These are phyloP conservation scores for Xylota sylvarum DNA, from an alignment of 2,888 invertebrate genomes.

Conservation along the genomic window DNA sequence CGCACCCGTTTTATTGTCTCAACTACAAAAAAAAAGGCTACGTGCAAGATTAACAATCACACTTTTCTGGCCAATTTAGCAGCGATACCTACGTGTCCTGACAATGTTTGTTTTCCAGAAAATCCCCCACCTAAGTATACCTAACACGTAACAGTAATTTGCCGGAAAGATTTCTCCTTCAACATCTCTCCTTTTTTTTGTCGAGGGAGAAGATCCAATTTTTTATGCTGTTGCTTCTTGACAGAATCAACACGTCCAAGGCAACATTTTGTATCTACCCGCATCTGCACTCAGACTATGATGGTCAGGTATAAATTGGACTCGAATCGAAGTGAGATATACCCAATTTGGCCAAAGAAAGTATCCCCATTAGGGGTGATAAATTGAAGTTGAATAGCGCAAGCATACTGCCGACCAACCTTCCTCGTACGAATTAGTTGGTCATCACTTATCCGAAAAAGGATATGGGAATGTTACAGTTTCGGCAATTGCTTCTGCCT, in stretches of 20 bases:
- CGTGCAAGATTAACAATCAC: constrained; percentile 31
- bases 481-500: constrained; percentile 26
- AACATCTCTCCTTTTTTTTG: constrained; percentile 7
- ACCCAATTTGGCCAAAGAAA: constrained; percentile 66
- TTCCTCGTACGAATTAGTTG: constrained; percentile 16
- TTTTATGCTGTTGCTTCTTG: constrained; percentile 26
- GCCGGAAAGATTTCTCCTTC: constrained; percentile 24
- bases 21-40: not conserved
- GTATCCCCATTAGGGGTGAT: constrained; percentile 69
- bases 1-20: not conserved
- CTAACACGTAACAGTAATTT: constrained; percentile 47
- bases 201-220: constrained; percentile 12
- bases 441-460: constrained; percentile 38
- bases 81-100: constrained; percentile 7
- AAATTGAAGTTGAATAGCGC: constrained; percentile 58
- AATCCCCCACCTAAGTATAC: constrained; percentile 12
- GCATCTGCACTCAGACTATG: constrained; percentile 1
- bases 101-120: constrained; percentile 8
- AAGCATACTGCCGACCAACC: not conserved
- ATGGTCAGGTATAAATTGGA: constrained; percentile 46
- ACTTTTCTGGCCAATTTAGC: constrained; percentile 21
- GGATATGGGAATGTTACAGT: constrained; percentile 14
- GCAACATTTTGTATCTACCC: constrained; percentile 6
- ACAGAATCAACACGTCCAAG: constrained; percentile 48
- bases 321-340: constrained; percentile 58